phyloP scores from a whole-genome alignment of 1,140 invertebrate species.

The Drosophila prosaltans region DNA sequence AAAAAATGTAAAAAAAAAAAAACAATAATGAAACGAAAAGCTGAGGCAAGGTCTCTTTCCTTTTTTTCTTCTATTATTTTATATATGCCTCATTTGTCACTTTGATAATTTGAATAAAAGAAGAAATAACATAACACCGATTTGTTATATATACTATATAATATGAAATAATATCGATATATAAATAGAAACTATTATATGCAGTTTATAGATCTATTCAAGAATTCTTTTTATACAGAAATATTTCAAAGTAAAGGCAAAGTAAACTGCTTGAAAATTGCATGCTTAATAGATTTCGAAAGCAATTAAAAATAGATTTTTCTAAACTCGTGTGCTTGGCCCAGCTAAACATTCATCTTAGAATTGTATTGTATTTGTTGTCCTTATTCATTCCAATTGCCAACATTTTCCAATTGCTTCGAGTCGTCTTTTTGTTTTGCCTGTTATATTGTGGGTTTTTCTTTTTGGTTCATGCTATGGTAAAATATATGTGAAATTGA shows the following conservation, averaged over 20 bases:
- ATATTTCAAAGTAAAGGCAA: too few species aligned
- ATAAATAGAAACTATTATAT: too few species aligned
- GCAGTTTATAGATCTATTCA: too few species aligned
- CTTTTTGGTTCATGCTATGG: constrained; percentile 11
- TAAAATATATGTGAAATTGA: constrained; percentile 68
- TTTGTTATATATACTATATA: too few species aligned
- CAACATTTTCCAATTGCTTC: neutral
- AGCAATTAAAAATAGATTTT: too few species aligned
- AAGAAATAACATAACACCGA: neutral
- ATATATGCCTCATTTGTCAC: neutral
- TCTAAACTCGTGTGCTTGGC: too few species aligned
- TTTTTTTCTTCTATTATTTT: neutral
- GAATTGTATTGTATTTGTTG: neutral
- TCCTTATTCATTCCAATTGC: neutral
- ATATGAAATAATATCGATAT: too few species aligned
- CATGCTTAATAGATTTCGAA: too few species aligned
- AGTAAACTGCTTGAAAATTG: too few species aligned
- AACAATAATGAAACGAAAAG: neutral
- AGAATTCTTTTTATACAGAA: too few species aligned
- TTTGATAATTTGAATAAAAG: neutral
- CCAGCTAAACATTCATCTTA: neutral
- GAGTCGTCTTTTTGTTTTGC: neutral
- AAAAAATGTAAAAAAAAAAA: too few species aligned
- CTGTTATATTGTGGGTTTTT: constrained; percentile 5
- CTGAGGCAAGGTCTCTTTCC: too few species aligned